A percentile compares a stretch with the other conserved stretches of the same genome.
Conservation (phyloP, 2,888 invertebrate species). For the Clepsis dumicolana region DNA sequence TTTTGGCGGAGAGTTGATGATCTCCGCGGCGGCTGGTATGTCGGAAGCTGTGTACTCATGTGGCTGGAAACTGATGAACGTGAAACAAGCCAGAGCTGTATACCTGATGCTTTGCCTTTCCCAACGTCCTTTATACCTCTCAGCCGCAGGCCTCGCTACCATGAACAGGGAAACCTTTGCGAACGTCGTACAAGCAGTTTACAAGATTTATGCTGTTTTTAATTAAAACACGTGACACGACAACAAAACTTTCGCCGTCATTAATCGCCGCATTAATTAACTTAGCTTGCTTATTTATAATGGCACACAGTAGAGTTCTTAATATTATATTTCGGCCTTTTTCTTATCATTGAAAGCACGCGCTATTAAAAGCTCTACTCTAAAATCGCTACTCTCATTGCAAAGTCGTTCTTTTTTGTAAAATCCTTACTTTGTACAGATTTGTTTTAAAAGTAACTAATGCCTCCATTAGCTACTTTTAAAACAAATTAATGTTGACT, state of each 20-base stretch:
- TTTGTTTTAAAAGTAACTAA: constrained; percentile 6
- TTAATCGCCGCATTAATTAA: neutral
- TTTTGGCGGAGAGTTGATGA: constrained; percentile 67
- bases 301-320: constrained; percentile 1
- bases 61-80: constrained; percentile 66
- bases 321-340: neutral
- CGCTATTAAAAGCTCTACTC: neutral
- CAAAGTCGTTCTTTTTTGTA: neutral
- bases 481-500: constrained; percentile 37
- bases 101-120: constrained; percentile 60
- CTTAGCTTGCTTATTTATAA: constrained; percentile 1
- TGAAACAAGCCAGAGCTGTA: constrained; percentile 58
- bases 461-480: constrained; percentile 6
- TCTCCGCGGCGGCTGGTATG: constrained; percentile 60
- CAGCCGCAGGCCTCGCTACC: constrained; percentile 63
- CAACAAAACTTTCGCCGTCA: neutral
- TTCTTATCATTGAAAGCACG: constrained; percentile 10
- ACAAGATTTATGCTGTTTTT: constrained; percentile 71
- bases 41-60: constrained; percentile 58
- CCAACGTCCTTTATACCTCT: constrained; percentile 60
- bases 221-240: constrained; percentile 53
- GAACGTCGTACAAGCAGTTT: constrained; percentile 63
- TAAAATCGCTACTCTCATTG: neutral
- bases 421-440: neutral
- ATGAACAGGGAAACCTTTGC: constrained; percentile 71